Conservation (phyloP, 2,888 invertebrate genomes). For the Tiphia femorata region DNA sequence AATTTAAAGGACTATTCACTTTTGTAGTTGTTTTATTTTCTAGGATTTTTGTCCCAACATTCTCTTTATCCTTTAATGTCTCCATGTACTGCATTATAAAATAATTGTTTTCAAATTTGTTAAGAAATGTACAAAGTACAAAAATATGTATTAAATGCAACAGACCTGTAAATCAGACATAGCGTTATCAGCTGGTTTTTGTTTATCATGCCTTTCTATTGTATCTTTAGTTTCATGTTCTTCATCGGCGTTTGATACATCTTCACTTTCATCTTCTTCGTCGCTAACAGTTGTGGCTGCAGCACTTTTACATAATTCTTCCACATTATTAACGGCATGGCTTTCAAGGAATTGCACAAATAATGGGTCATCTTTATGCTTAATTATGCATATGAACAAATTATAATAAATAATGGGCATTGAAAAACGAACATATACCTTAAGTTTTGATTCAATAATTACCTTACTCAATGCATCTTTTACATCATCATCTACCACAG, state of each 20-base stretch:
- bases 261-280: conserved; percentile 31
- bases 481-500: too few relatives aligned
- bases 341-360: conserved; percentile 91
- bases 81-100: conserved; percentile 78
- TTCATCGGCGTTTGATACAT: conserved; percentile 49
- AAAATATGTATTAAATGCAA: conserved; percentile 11
- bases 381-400: conserved; percentile 8
- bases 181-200: conserved; percentile 78
- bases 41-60: conserved; percentile 60
- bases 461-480: conserved; percentile 79
- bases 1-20: conserved; percentile 40
- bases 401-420: conserved; percentile 11
- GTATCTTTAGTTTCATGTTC: conserved; percentile 48
- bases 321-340: conserved; percentile 74
- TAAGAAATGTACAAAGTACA: conserved; percentile 14
- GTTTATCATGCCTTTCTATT: conserved; percentile 51
- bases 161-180: conserved; percentile 83
- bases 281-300: too few relatives aligned
- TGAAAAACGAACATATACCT: not conserved
- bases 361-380: conserved; percentile 89
- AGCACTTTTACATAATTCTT: conserved; percentile 69
- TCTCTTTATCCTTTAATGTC: conserved; percentile 73
- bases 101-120: too few relatives aligned
- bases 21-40: conserved; percentile 62
- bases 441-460: conserved; percentile 22